These are phyloP conservation scores for Cotesia typhae DNA, from an alignment of 1,140 invertebrate genomes.

Conservation along the genomic window DNA sequence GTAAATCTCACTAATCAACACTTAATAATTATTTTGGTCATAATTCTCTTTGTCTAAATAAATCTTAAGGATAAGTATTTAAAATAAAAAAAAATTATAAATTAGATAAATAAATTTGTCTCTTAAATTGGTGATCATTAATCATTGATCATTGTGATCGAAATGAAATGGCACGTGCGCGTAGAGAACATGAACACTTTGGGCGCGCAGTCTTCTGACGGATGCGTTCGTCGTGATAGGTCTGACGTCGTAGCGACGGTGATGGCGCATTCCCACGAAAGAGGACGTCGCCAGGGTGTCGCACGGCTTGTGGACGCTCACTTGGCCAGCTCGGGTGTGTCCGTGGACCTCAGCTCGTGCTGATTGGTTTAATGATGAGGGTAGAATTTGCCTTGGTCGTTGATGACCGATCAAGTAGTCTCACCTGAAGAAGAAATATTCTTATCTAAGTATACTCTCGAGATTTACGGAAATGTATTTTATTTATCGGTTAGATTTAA, in stretches of 20 bases:
- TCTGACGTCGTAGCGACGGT: constrained; percentile 36
- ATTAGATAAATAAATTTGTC: neutral
- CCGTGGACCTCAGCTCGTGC: constrained; percentile 6
- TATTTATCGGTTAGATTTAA: no score
- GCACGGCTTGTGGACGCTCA: constrained; percentile 22
- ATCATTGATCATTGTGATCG: constrained; percentile 2
- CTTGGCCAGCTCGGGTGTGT: neutral
- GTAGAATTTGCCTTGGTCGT: no score
- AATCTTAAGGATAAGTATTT: no score
- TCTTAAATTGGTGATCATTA: neutral
- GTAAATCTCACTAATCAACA: no score
- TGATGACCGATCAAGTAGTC: no score
- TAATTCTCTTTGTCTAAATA: neutral
- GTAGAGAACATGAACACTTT: constrained; percentile 42
- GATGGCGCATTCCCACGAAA: constrained; percentile 24
- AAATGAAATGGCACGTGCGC: constrained; percentile 38
- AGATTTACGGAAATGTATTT: no score
- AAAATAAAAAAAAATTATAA: no score
- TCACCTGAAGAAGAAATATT: neutral
- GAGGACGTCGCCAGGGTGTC: constrained; percentile 23
- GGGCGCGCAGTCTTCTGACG: constrained; percentile 39
- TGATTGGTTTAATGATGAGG: no score
- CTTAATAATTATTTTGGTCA: neutral
- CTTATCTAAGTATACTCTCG: no score
- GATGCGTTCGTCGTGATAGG: constrained; percentile 19